phyloP scores from a whole-genome alignment of 2,113 vertebrate species.

The Melanostigma gelatinosum region DNA sequence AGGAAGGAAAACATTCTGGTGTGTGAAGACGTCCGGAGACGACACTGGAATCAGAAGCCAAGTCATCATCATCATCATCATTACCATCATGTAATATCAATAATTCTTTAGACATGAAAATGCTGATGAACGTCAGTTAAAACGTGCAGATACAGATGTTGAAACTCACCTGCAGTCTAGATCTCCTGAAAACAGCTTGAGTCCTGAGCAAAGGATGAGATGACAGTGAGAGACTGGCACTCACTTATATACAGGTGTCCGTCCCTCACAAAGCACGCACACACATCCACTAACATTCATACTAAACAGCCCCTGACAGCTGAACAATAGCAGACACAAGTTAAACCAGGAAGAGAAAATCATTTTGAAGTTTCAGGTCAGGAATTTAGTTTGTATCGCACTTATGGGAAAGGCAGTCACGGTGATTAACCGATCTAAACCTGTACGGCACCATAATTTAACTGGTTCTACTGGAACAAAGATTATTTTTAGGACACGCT shows the following conservation, averaged over 20 bases:
- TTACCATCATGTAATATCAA: not conserved
- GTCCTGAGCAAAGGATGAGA: not conserved
- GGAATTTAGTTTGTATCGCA: not conserved
- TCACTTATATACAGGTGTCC: not conserved
- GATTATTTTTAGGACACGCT: too few species aligned
- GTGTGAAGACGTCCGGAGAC: not conserved
- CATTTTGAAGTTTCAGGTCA: not conserved
- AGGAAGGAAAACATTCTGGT: slow-evolving; percentile 27
- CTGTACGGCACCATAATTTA: too few species aligned
- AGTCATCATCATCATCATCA: not conserved
- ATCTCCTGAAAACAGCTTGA: not conserved
- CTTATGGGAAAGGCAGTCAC: not conserved
- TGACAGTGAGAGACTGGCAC: not conserved
- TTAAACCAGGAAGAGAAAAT: not conserved
- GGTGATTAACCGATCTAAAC: not conserved
- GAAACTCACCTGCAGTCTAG: too few species aligned
- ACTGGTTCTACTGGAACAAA: too few species aligned
- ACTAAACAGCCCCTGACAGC: not conserved
- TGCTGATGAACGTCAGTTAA: too few species aligned
- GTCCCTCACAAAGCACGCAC: not conserved
- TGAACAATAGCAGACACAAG: not conserved
- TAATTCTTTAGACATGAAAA: not conserved
- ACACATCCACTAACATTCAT: not conserved
- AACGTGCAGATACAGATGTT: too few species aligned
- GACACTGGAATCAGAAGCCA: slow-evolving; percentile 12